A percentile compares a stretch with the other conserved stretches of the same genome.
phyloP scores from a whole-genome alignment of 2,888 invertebrate genomes.

The Mimumesa dahlbomi region DNA sequence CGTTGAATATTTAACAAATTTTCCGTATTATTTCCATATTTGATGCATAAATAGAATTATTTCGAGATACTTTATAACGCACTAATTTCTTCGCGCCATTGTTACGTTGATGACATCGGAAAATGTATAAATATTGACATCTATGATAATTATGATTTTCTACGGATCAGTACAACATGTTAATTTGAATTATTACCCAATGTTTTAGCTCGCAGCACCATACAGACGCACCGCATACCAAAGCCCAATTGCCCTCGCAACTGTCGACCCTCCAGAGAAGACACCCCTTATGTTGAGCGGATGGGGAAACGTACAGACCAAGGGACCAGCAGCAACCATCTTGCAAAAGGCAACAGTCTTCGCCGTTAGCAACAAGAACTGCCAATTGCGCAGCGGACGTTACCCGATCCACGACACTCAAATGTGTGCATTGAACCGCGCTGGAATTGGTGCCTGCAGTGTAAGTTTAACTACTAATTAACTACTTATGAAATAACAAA shows the following conservation, averaged over 20 bases:
- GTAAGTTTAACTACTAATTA: neutral
- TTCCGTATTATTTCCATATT: too few species aligned
- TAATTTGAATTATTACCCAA: neutral
- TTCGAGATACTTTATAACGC: too few species aligned
- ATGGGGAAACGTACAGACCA: neutral
- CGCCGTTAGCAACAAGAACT: neutral
- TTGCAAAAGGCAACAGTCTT: neutral
- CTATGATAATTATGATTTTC: too few species aligned
- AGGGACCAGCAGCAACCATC: neutral
- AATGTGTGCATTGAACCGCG: neutral
- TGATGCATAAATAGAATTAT: too few species aligned
- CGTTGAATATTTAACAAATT: too few species aligned
- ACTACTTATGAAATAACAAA: neutral
- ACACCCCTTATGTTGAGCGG: neutral
- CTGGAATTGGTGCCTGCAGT: slow-evolving; percentile 8
- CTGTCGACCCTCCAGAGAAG: neutral
- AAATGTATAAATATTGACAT: too few species aligned
- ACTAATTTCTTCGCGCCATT: neutral
- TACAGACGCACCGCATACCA: neutral
- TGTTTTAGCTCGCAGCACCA: neutral
- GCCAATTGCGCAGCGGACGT: neutral
- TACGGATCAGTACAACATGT: neutral
- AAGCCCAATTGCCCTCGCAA: neutral
- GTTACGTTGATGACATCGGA: neutral
- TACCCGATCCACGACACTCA: neutral